Evolutionary conservation across 2,113 vertebrate species (phyloP), one percentile per base, ranked within the genome.

Genomic region (Nematolebias whitei): DNA sequence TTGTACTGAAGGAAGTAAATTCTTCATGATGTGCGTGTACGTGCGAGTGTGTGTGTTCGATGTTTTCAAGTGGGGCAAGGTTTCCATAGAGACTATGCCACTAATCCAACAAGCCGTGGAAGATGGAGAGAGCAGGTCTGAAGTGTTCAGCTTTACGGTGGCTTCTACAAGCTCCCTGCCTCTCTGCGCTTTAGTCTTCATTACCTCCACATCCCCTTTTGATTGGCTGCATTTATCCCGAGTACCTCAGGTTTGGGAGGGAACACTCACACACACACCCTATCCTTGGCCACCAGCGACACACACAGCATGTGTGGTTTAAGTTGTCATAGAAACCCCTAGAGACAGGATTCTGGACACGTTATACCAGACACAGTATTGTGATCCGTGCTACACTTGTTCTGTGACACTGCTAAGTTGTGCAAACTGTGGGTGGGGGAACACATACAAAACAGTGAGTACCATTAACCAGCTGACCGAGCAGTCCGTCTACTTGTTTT

Each of bases 21-120:
- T 74, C 69, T 71, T 69, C 53, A 71, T 4, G n/a, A 4, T 40
- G 49, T 82, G 60, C 52, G 65, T 55, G 63, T 59, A 47, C 63
- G 59, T 51, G 64, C 26, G 26, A 3, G 26, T 55, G 43, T 44
- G 43, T 44, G 43, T 44, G 44, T 47, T 47, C 43, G 40, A 55
- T 50, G 78, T 87, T 79, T 85, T 70, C 61, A 53, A 83, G 79
- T 69, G 78, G 82, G 86, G 74, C 64, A 80, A 76, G 77, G 91
- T 93, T 92, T 89, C 92, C 89, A 92, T 93, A 89, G 92, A 85
- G 89, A 93, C 89, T 41, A 71, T 82, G 85, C 82, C 77, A n/a
- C 82, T 90, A 90, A 92, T 92, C 87, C 77, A 51, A 29, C 63
- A 54, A 87, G 86, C 88, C 78, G 87, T 68, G 80, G 62, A 80